Evolutionary conservation across 2,888 invertebrate genomes (phyloP).

Genomic region (Trachelus tabidus): DNA sequence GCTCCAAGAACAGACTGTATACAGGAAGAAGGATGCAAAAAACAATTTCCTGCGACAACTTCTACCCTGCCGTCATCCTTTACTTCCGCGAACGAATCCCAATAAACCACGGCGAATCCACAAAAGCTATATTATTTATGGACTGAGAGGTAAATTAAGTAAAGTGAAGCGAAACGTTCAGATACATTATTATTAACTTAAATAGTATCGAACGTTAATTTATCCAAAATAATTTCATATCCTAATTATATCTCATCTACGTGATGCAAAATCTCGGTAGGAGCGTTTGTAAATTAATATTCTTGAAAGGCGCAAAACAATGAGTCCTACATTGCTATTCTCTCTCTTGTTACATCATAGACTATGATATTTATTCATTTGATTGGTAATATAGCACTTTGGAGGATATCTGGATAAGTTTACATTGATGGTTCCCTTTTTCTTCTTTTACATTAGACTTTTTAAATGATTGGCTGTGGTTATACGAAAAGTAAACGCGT

Average conservation of each 20-base stretch:
- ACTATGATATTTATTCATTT: background rate
- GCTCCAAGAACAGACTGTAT: background rate
- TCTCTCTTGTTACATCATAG: background rate
- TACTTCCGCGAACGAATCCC: background rate
- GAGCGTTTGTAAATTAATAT: background rate
- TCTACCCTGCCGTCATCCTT: background rate
- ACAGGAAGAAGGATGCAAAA: background rate
- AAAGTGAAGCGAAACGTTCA: background rate
- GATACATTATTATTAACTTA: background rate
- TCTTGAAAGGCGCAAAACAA: background rate
- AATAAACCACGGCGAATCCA: background rate
- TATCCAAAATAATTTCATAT: background rate
- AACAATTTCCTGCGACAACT: background rate
- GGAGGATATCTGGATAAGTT: no score
- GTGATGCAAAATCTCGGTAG: no score
- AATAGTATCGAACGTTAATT: background rate
- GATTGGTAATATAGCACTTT: no score
- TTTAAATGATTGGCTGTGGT: no score
- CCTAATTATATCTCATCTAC: no score
- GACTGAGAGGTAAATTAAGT: background rate
- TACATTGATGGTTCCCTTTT: no score
- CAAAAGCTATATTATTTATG: background rate
- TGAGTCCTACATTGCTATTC: background rate
- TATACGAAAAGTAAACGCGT: no score
- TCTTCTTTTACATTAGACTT: no score